A percentile compares a stretch with the other conserved stretches of the same genome.
phyloP scores from a whole-genome alignment of 2,888 invertebrate genomes.

The Pycnomerus fuliginosus region DNA sequence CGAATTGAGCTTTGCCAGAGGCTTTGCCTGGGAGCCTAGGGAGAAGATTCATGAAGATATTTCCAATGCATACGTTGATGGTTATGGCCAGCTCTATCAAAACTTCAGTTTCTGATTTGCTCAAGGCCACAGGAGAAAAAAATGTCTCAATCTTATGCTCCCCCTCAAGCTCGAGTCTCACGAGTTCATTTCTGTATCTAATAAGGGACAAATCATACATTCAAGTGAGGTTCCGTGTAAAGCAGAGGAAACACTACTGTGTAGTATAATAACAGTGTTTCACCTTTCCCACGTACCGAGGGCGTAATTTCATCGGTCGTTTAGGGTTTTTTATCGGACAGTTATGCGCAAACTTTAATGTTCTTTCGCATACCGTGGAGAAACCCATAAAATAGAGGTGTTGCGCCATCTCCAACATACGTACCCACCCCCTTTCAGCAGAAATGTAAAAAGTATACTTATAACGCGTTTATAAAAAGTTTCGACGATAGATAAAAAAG shows the following conservation, averaged over 20 bases:
- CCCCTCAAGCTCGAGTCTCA: too few relatives aligned
- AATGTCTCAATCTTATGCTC: too few relatives aligned
- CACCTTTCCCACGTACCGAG: slow-evolving; percentile 29
- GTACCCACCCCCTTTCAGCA: slow-evolving; percentile 3
- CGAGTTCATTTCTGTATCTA: too few relatives aligned
- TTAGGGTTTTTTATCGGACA: slow-evolving; percentile 38
- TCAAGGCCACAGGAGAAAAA: too few relatives aligned
- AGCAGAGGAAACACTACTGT: slow-evolving; percentile 1
- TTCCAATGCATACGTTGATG: too few relatives aligned
- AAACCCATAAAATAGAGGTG: slow-evolving; percentile 20
- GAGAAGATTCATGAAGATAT: too few relatives aligned
- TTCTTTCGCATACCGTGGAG: slow-evolving; percentile 26
- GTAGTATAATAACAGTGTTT: slow-evolving; percentile 27
- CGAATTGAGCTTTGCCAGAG: too few relatives aligned
- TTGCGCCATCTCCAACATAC: slow-evolving; percentile 14
- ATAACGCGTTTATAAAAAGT: slow-evolving; percentile 5
- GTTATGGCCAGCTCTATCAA: too few relatives aligned
- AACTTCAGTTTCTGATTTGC: too few relatives aligned
- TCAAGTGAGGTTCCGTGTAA: slow-evolving; percentile 5
- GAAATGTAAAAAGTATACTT: slow-evolving; percentile 3
- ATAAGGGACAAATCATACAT: slow-evolving; percentile 12
- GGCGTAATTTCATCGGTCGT: slow-evolving; percentile 37
- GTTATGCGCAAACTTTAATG: slow-evolving; percentile 39
- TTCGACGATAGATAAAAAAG: slow-evolving; percentile 3
- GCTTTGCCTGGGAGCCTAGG: too few relatives aligned